Percentiles rank a stretch among this genome's conserved stretches.
Evolutionary conservation across 2,113 vertebrate genomes (phyloP).

Genomic region (Callocephalon fimbriatum): DNA sequence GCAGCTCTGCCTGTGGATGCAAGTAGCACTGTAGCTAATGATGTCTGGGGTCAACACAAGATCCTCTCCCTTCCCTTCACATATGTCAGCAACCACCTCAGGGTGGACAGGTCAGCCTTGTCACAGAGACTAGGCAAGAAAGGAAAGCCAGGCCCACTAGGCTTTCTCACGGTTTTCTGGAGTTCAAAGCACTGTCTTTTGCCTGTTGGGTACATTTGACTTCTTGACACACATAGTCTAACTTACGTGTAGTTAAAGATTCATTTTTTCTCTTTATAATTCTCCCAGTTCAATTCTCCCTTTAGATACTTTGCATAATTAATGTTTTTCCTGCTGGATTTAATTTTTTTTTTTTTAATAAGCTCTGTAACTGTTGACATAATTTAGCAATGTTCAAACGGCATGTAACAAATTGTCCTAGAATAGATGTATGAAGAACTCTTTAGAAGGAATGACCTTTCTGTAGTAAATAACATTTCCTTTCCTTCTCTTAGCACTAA

Average conservation of each 20-base stretch:
- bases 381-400: not conserved
- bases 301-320: slow-evolving; percentile 56
- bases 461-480: slow-evolving; percentile 17
- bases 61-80: not conserved
- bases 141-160: not conserved
- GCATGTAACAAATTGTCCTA: not conserved
- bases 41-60: not conserved
- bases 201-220: not conserved
- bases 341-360: not conserved
- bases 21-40: not conserved
- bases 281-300: slow-evolving; percentile 27
- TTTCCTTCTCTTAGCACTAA: not conserved
- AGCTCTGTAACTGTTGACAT: not conserved
- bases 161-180: not conserved
- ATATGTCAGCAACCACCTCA: not conserved
- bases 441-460: slow-evolving; percentile 23
- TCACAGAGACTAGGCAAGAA: not conserved
- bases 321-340: slow-evolving; percentile 15
- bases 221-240: slow-evolving; percentile 2
- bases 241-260: slow-evolving; percentile 22
- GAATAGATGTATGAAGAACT: not conserved
- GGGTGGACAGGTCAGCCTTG: not conserved
- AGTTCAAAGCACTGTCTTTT: not conserved
- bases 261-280: not conserved
- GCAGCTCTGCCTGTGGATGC: not conserved